Conservation (phyloP, 2,797 vertebrate genomes). For the Phrynocephalus guinanensis region DNA sequence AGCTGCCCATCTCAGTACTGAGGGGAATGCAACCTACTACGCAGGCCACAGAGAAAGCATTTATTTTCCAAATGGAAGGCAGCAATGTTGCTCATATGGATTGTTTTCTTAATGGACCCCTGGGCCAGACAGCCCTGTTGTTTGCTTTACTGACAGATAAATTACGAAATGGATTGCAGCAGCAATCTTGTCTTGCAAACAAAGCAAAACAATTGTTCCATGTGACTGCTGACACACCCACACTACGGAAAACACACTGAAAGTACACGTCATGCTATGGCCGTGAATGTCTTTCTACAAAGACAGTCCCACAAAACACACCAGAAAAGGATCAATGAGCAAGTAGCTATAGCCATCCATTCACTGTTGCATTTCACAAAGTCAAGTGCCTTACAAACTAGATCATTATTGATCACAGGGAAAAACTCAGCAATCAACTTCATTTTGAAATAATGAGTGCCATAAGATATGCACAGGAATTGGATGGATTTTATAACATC, state of each 20-base stretch:
- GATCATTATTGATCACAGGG: conserved; percentile 32
- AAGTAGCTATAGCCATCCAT: conserved; percentile 2
- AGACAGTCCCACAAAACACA: neutral
- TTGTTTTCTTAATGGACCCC: conserved; percentile 57
- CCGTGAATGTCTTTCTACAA: neutral
- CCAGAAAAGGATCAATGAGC: conserved; percentile 17
- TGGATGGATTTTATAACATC: too few relatives aligned
- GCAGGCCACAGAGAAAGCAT: conserved; percentile 48
- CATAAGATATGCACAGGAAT: neutral
- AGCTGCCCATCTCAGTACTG: too few relatives aligned
- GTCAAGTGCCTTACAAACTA: conserved; percentile 19
- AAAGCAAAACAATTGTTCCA: neutral
- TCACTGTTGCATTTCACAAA: neutral
- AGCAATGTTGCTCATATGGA: conserved; percentile 27
- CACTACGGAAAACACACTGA: conserved; percentile 5
- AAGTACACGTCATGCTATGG: rapidly evolving
- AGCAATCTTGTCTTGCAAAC: conserved; percentile 10
- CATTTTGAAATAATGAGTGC: neutral
- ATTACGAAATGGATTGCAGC: too few relatives aligned
- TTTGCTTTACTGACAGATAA: neutral
- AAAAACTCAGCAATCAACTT: neutral
- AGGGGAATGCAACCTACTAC: conserved; percentile 15
- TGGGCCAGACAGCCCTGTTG: conserved; percentile 34
- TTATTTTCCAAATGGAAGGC: conserved; percentile 27
- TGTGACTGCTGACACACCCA: neutral